Base-by-base conservation (phyloP, 2,113 vertebrate species). In the Urocolius indicus region DNA sequence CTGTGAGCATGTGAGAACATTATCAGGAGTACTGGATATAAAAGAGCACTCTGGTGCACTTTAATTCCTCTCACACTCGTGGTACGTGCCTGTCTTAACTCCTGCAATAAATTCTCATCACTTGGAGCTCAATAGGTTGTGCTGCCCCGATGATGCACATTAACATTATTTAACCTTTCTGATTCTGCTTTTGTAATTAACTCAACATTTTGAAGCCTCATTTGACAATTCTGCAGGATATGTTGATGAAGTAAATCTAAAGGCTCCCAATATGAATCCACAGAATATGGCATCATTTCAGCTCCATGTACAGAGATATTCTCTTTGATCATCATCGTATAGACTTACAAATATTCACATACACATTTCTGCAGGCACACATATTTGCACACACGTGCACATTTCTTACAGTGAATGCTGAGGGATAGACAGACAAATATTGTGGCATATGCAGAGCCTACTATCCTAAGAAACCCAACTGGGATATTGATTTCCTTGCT, bases 41-140 rank as follows among this genome's bases (percentile, higher is more conserved):
- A 85, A 93, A 82, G 66, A 78, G 51, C 84, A 75, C 59, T 89
- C 71, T 46, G 3, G 3, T 52, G 49, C 59, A 11, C 59, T 68
- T 90, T 90, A 46, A 84, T 75, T 96, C 86, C n/a, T 88, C 90
- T 90, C 91, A 34, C 6, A 8, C 27, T 91, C 10, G 0, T 72
- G 48, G 38, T 82, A 12, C 24, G 14, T 88, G 63, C 89, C 48
- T 82, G 22, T 78, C 90, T 91, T 82, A 65, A 88, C 93, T 96
- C 73, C 66, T 6, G 4, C 58, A 90, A 71, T 95, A 97, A 96
- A 96, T 96, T 68, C 84, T 89, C 88, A 79, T 93, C 93, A 66
- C 80, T 46, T 90, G 71, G 80, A 78, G 63, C 71, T 78, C 89
- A 82, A 87, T 68, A 92, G 59, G 63, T 76, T 58, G 38, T 71